Conservation (phyloP, 64 coral and sea anemone genomes). For the Platygyra sinensis region DNA sequence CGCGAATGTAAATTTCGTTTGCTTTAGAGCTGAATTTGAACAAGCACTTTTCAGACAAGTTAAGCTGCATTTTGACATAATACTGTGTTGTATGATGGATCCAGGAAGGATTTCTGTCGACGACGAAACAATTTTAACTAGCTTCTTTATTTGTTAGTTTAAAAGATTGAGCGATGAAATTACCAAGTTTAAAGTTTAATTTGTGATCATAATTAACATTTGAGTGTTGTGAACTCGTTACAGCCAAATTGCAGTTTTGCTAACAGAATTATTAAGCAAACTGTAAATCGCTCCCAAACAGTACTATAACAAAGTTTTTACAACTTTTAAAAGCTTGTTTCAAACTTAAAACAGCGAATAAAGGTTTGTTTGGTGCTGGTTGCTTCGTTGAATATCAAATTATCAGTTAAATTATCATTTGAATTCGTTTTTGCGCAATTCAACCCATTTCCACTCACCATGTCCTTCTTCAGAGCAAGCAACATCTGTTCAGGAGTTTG, state of each 20-base stretch:
- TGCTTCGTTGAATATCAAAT: not conserved
- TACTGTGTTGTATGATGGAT: not conserved
- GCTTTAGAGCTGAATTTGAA: not conserved
- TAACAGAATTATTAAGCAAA: not conserved
- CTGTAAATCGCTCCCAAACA: not conserved
- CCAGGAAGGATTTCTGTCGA: not conserved
- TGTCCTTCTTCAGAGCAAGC: constrained; percentile 2
- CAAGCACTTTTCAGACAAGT: not conserved
- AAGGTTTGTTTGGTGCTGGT: not conserved
- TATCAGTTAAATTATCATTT: not conserved
- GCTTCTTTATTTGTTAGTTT: not conserved
- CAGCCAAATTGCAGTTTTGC: not conserved
- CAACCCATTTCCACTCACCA: constrained; percentile 1
- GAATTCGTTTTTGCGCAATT: not conserved
- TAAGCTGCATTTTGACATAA: not conserved
- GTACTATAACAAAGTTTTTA: not conserved
- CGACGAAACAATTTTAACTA: not conserved
- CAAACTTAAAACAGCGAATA: not conserved
- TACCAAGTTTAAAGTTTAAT: not conserved
- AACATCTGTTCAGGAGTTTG: not conserved
- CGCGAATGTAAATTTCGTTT: constrained; percentile 30
- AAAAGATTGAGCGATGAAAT: not conserved
- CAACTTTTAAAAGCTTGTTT: not conserved
- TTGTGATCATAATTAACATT: not conserved
- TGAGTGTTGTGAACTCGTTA: not conserved